Base-by-base conservation (phyloP, 1,140 invertebrate genomes). In the Akabosia matsudoensis region DNA sequence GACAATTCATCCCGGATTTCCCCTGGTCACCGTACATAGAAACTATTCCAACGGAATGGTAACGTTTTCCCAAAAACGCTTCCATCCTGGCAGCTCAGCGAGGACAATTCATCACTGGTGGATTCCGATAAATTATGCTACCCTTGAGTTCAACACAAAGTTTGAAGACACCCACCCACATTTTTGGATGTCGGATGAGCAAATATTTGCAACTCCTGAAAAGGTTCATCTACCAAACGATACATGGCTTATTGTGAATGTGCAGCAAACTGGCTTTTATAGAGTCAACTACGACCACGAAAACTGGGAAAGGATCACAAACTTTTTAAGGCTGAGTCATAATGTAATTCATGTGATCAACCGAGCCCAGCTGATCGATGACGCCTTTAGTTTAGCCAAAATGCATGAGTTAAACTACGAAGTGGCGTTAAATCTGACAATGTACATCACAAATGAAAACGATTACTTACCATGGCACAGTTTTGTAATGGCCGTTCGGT, bases 301-400 rank as follows among this genome's bases (percentile, higher is more conserved):
- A 13, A 95, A 95, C 82, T 95, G 93, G 94, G 83, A 90, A 67
- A 83, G 92, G 76, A 86, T 95, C 4, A 90, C 89, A 0, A 84
- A 88, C 7, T 88, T 93, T 76, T 82, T 95, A 3, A 88, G 89
- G 75, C 83, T 88, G 71, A 85, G 86, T 28, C 79, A 82, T 2
- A 83, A 88, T 71, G 84, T 84, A 3, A 93, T 96, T 64, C 88
- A 90, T 54, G 87, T 90, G 0, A 89, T 91, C 28, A 97, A 97
- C 84, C 85, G 95, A 78, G 95, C 94, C 0, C 95, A 97, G 84
- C 85, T 97, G 13, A 86, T 97, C 0, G 93, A 97, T 82, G 95
- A 97, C 84, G 90, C 92, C 0, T 87, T 96, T 81, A 93, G 93
- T 82, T 85, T 97, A 45, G 93, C 93, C 0, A 84, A 90, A n/a